Percentiles rank a stretch among this genome's conserved stretches.
These are phyloP conservation scores for Papilio polyxenes DNA, from an alignment of 1,140 invertebrate genomes.

Conservation along the genomic window DNA sequence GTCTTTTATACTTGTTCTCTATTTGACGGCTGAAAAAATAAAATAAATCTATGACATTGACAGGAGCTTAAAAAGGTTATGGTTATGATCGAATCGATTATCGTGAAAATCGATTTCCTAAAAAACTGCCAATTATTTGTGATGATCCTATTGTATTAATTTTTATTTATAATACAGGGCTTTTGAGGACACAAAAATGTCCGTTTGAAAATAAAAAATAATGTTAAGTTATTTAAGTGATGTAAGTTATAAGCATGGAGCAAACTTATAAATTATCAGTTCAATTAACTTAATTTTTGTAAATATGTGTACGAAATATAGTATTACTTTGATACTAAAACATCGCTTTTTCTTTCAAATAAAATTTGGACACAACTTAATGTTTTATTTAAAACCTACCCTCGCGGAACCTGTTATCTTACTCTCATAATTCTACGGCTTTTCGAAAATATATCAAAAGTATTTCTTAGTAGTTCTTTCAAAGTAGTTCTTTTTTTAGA, in stretches of 20 bases:
- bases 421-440: too few species aligned
- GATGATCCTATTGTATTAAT: background rate
- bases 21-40: background rate
- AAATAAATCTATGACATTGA: background rate
- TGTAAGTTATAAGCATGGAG: background rate
- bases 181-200: background rate
- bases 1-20: background rate
- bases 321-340: background rate
- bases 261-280: background rate
- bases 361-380: background rate
- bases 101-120: background rate
- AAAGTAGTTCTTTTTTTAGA: too few species aligned
- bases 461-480: too few species aligned
- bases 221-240: background rate
- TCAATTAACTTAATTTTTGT: background rate
- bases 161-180: background rate
- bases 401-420: too few species aligned
- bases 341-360: background rate
- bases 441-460: too few species aligned
- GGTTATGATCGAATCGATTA: background rate
- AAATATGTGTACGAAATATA: conserved; percentile 6
- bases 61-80: background rate
- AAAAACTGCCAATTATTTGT: background rate
- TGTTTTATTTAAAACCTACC: background rate
- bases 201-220: background rate